Evolutionary conservation across 2,113 vertebrate species (phyloP), one percentile per base, ranked within the genome.

Genomic region (Saguinus midas): DNA sequence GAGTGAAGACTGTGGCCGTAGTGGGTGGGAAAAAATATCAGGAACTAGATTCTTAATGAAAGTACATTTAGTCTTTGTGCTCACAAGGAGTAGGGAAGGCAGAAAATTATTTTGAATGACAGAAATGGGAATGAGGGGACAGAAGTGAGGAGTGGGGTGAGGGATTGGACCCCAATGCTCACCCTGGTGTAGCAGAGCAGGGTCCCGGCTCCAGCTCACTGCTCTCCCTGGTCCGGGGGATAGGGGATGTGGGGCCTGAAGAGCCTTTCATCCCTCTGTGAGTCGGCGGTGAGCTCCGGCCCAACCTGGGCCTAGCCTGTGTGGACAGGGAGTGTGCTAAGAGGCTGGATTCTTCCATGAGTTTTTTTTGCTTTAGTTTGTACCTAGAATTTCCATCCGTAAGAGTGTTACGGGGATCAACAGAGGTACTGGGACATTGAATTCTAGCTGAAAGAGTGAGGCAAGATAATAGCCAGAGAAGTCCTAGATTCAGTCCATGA

Each of bases 231-330:
- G 94, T 97, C 95, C 64, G 52, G 45, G 96, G 95, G 35, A 13
- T 78, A 55, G 96, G 94, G 95, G 91, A 97, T 91, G 94, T 93
- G 94, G 93, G 92, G 29, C 94, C 61, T 16, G 97, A 96, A 96
- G 90, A 95, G 90, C 93, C 97, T 96, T 93, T 98, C 95, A 98
- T 98, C 37, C 90, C 90, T 98, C 96, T n/a, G 98, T 32, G 0
- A 91, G 43, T 68, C 50, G 52, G 4, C 2, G 58, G 84, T 93
- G 95, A 96, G 86, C 8, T 95, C 98, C 35, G 94, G 98, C 96
- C 97, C 98, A 98, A 70, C 98, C 97, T 95, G 97, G 98, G 96
- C 98, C 98, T 97, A 97, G 95, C 98, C 98, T 98, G 98, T 97
- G 76, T 96, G 79, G 94, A 98, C 79, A 98, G 88, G 85, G 93